Conservation (phyloP, 1,140 invertebrate species). For the Zaprionus tsacasi region DNA sequence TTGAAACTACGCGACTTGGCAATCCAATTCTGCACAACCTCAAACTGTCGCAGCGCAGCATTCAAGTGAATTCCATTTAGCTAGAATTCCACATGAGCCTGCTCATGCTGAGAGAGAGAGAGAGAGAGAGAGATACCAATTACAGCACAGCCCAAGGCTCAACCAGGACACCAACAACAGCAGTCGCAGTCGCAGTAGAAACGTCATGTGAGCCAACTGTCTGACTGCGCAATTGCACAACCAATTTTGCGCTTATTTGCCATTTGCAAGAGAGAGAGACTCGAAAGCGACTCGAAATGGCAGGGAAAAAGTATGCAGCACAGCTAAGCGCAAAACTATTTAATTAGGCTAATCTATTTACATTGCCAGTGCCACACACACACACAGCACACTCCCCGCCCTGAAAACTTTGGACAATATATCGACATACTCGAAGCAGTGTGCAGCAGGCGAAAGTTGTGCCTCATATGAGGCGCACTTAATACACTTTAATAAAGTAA, state of each 20-base stretch:
- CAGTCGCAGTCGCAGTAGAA: neutral
- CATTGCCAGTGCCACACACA: slow-evolving; percentile 25
- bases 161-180: neutral
- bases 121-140: slow-evolving; percentile 26
- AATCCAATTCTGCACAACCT: slow-evolving; percentile 15
- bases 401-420: neutral
- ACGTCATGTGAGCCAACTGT: neutral
- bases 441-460: neutral
- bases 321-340: slow-evolving; percentile 55
- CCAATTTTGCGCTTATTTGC: slow-evolving; percentile 45
- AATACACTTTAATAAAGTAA: neutral
- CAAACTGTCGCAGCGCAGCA: slow-evolving; percentile 28
- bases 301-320: slow-evolving; percentile 30
- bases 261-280: neutral
- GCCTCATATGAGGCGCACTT: neutral
- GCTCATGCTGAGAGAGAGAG: neutral
- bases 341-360: slow-evolving; percentile 69
- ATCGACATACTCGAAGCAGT: neutral
- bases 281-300: neutral
- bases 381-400: neutral
- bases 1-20: slow-evolving; percentile 7
- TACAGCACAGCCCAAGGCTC: slow-evolving; percentile 29
- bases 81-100: slow-evolving; percentile 31
- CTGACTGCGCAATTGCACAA: slow-evolving; percentile 36
- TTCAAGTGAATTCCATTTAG: slow-evolving; percentile 42